phyloP scores from a whole-genome alignment of 2,113 vertebrate species.

The Oreocharis arfaki region DNA sequence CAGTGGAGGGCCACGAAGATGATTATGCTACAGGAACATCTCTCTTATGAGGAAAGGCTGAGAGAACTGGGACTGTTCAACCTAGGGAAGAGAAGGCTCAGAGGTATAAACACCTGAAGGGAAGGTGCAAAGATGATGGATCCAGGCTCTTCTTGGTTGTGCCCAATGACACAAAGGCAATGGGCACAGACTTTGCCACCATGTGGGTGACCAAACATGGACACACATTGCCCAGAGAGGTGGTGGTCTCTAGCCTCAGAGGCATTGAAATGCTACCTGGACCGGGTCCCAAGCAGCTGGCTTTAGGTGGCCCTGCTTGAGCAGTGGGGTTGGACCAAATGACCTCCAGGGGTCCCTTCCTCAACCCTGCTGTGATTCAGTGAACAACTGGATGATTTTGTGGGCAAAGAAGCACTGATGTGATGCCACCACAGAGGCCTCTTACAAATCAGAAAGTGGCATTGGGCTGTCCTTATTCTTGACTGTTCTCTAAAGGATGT shows the following conservation, averaged over 20 bases:
- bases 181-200: neutral
- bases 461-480: neutral
- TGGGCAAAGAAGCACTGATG: neutral
- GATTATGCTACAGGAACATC: neutral
- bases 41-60: neutral
- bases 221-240: neutral
- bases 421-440: neutral
- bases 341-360: neutral
- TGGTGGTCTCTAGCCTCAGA: neutral
- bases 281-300: neutral
- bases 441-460: neutral
- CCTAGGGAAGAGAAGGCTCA: neutral
- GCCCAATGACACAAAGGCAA: neutral
- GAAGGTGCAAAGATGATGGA: neutral
- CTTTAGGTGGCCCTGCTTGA: neutral
- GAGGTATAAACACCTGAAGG: neutral
- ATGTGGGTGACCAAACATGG: neutral
- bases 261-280: neutral
- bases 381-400: neutral
- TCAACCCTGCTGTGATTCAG: neutral
- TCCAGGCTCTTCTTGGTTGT: neutral
- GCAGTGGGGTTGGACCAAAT: neutral
- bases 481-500: neutral
- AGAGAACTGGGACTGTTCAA: neutral
- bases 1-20: neutral